phyloP scores from a whole-genome alignment of 2,888 invertebrate genomes.

The Rhaphigaster nebulosa region DNA sequence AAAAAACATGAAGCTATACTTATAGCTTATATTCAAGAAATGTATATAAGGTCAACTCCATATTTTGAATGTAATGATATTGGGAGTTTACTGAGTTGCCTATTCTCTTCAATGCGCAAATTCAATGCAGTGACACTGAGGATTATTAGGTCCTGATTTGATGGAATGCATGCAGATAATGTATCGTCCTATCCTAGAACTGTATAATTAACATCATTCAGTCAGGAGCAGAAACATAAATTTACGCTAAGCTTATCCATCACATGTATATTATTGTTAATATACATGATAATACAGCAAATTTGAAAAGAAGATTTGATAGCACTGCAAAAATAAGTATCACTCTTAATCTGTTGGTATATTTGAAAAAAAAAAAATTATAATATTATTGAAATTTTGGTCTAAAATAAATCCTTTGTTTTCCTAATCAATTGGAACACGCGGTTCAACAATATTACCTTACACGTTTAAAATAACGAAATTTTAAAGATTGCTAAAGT shows the following conservation, averaged over 20 bases:
- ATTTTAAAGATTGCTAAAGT: no score
- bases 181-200: neutral
- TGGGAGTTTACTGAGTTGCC: neutral
- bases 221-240: neutral
- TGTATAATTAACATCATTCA: neutral
- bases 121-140: neutral
- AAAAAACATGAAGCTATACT: no score
- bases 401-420: no score
- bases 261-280: neutral
- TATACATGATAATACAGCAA: neutral
- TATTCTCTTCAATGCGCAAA: neutral
- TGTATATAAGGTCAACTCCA: neutral
- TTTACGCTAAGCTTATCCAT: neutral
- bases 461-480: no score
- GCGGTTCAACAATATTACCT: no score
- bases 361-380: no score
- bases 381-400: no score
- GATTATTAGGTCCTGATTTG: neutral
- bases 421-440: no score
- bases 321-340: neutral
- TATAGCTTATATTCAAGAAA: no score
- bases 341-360: no score
- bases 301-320: neutral
- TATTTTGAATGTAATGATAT: neutral
- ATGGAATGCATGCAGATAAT: constrained; percentile 1